A percentile compares a stretch with the other conserved stretches of the same genome.
These are phyloP conservation scores for Stichodactyla mertensii DNA, from an alignment of 64 coral and sea anemone species.

Conservation along the genomic window DNA sequence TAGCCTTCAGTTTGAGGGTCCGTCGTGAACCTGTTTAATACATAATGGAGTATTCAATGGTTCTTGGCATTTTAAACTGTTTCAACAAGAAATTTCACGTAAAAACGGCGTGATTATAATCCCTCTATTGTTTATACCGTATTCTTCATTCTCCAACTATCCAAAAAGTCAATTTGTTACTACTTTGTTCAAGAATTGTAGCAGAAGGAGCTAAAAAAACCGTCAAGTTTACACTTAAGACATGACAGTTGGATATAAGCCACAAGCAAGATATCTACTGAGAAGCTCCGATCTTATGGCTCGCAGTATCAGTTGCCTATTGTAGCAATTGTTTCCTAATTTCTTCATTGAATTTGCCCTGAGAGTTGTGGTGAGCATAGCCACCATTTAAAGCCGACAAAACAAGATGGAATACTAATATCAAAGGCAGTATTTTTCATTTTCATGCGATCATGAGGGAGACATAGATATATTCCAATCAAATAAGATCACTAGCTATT, in stretches of 20 bases:
- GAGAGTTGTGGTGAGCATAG: neutral
- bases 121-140: neutral
- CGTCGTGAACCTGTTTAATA: conserved; percentile 3
- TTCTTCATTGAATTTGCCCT: neutral
- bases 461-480: neutral
- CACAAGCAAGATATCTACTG: neutral
- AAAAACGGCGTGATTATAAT: neutral
- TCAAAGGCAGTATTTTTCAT: neutral
- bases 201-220: neutral
- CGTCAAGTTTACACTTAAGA: neutral
- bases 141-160: neutral
- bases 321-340: neutral
- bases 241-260: neutral
- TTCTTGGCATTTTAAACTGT: conserved; percentile 13
- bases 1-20: neutral
- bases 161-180: neutral
- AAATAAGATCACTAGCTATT: neutral
- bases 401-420: neutral
- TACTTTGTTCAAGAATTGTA: neutral
- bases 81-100: conserved; percentile 16
- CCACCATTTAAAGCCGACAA: neutral
- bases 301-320: neutral
- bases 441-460: neutral
- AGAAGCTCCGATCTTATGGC: neutral
- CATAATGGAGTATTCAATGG: neutral